phyloP scores from a whole-genome alignment of 2,888 invertebrate genomes.

The Quadroppia sp. region DNA sequence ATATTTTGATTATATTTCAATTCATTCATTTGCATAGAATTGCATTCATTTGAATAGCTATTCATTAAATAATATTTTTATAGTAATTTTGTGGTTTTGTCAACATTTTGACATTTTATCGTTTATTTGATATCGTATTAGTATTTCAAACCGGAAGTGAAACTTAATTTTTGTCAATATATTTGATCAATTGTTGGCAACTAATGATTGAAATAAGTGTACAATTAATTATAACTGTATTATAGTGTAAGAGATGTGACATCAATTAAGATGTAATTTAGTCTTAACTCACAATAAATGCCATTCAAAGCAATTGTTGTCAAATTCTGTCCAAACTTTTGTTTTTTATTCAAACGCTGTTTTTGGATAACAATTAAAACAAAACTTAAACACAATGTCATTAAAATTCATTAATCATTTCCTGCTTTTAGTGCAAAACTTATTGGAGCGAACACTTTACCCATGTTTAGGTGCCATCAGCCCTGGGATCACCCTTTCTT shows the following conservation, averaged over 20 bases:
- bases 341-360: neutral
- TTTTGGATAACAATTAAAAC: neutral
- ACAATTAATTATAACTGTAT: neutral
- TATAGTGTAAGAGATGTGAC: neutral
- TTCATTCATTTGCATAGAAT: too few relatives aligned
- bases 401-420: constrained; percentile 21
- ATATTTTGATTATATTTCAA: neutral
- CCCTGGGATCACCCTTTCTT: neutral
- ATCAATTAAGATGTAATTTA: constrained; percentile 5
- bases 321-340: constrained; percentile 1
- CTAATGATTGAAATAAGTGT: neutral
- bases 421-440: constrained; percentile 9
- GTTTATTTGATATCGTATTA: too few relatives aligned
- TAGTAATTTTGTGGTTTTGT: too few relatives aligned
- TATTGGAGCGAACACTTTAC: constrained; percentile 20
- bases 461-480: neutral
- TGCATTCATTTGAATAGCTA: too few relatives aligned
- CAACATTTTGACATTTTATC: too few relatives aligned
- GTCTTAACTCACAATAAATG: neutral
- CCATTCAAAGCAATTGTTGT: neutral
- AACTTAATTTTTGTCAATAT: neutral
- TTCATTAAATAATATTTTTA: too few relatives aligned
- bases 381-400: neutral
- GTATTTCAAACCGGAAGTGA: neutral
- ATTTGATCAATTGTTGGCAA: neutral